Conservation (phyloP, 2,113 vertebrate species). For the Neofelis nebulosa region DNA sequence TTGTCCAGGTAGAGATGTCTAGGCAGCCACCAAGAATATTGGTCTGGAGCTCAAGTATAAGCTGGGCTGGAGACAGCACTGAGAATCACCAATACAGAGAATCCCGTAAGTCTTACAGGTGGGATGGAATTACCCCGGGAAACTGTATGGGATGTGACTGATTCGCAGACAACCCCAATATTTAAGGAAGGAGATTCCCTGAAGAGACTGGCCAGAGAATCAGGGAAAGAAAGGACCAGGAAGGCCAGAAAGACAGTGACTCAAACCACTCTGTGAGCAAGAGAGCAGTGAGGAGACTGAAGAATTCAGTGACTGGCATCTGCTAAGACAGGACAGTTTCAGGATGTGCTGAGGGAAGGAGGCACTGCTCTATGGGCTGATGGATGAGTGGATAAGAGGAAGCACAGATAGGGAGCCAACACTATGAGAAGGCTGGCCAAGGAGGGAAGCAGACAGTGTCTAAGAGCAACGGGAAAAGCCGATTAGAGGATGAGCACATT, state of each 20-base stretch:
- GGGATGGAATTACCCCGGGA: background rate
- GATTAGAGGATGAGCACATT: background rate
- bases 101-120: no score
- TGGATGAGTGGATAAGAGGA: background rate
- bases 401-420: background rate
- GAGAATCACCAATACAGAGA: background rate
- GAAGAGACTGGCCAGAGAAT: conserved; percentile 5
- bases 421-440: background rate
- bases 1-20: background rate
- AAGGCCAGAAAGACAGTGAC: background rate
- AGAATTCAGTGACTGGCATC: background rate
- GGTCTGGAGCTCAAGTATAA: background rate
- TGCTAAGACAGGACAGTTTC: background rate
- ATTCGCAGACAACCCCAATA: background rate
- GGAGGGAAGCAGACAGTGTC: background rate
- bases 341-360: background rate
- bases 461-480: background rate
- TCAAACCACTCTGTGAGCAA: background rate
- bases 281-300: background rate
- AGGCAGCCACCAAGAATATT: background rate
- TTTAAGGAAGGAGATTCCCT: background rate
- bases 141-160: background rate
- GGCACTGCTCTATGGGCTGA: background rate
- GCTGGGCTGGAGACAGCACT: background rate
- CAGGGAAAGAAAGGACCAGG: background rate